Conservation (phyloP, 2,113 vertebrate species). For the Zosterops pallidus region DNA sequence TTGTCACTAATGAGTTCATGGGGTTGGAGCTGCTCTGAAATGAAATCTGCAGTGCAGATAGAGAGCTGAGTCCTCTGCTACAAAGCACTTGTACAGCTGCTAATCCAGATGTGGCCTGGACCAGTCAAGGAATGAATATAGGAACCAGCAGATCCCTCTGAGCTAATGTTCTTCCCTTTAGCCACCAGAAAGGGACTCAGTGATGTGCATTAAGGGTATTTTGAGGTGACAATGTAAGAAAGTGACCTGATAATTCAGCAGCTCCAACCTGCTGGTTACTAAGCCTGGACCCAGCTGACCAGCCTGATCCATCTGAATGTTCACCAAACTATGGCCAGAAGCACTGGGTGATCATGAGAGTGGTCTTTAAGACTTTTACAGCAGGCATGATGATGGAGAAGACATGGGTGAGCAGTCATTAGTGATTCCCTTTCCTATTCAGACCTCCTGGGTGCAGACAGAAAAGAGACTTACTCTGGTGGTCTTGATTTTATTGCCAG, state of each 20-base stretch:
- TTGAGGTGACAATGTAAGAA: neutral
- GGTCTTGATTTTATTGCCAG: conserved; percentile 98
- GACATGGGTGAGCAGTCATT: neutral
- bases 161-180: neutral
- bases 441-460: neutral
- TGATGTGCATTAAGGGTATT: neutral
- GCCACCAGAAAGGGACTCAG: neutral
- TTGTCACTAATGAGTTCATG: no score
- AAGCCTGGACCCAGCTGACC: neutral
- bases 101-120: neutral
- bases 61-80: neutral
- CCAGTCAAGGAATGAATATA: neutral
- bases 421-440: neutral
- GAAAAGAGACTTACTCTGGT: conserved; percentile 87
- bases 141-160: neutral
- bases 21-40: neutral
- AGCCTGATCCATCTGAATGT: neutral
- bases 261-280: neutral
- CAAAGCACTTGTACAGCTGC: neutral
- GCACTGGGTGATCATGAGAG: neutral
- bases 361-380: neutral
- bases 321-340: neutral
- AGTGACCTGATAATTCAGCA: neutral
- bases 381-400: neutral
- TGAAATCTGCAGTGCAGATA: neutral